These are phyloP conservation scores for Diadophis punctatus DNA, from an alignment of 2,113 vertebrate species.

Conservation along the genomic window DNA sequence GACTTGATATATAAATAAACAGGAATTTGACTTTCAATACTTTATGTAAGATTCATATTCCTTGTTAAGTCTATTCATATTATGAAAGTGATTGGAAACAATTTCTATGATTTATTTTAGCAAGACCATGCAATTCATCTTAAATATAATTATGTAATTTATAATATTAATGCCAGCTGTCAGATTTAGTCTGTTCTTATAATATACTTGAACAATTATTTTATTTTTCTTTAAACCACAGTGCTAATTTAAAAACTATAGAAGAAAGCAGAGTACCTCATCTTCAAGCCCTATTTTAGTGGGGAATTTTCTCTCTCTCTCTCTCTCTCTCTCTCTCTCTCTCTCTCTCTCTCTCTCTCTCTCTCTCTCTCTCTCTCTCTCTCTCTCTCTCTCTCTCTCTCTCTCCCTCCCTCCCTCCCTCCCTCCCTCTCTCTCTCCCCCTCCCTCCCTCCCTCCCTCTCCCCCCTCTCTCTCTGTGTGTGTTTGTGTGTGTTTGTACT, in stretches of 20 bases:
- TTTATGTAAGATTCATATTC: neutral
- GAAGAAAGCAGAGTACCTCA: neutral
- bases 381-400: no score
- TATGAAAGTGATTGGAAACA: constrained; percentile 43
- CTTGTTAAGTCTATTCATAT: constrained; percentile 23
- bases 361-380: no score
- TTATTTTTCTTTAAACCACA: constrained; percentile 45
- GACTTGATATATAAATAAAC: constrained; percentile 18
- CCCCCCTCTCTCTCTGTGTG: no score
- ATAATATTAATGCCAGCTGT: constrained; percentile 61
- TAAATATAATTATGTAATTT: constrained; percentile 60
- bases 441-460: no score
- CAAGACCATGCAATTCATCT: constrained; percentile 50
- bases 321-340: no score
- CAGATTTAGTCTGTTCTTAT: constrained; percentile 53
- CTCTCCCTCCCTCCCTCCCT: no score
- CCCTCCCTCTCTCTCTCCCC: no score
- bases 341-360: no score
- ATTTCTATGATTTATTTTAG: constrained; percentile 47
- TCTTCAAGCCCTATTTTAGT: constrained; percentile 13
- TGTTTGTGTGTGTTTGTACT: neutral
- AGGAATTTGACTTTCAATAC: constrained; percentile 40
- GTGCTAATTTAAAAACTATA: constrained; percentile 32
- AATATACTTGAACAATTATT: constrained; percentile 35
- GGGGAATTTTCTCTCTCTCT: neutral